phyloP scores from a whole-genome alignment of 1,140 invertebrate genomes.

The Bombus pascuorum region DNA sequence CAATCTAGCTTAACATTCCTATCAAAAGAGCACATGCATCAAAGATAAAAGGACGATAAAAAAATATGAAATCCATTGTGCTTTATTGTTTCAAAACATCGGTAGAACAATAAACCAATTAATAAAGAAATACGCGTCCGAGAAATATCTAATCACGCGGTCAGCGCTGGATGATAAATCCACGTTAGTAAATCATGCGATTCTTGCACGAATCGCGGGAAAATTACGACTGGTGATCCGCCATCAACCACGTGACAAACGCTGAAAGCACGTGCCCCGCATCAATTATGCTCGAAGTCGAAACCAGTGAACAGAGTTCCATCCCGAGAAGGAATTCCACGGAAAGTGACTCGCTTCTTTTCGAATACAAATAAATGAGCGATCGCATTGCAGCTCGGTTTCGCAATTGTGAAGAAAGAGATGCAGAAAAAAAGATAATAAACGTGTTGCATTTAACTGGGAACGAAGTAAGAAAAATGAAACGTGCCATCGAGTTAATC shows the following conservation, averaged over 20 bases:
- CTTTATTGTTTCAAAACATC: not conserved
- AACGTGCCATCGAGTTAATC: constrained; percentile 13
- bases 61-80: not conserved
- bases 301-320: constrained; percentile 32
- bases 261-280: constrained; percentile 61
- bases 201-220: constrained; percentile 40
- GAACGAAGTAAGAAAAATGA: constrained; percentile 6
- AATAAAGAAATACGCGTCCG: not conserved
- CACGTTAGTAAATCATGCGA: constrained; percentile 9
- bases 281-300: constrained; percentile 62
- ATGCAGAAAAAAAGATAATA: constrained; percentile 8
- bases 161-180: not conserved
- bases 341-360: constrained; percentile 38
- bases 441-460: no score
- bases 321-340: constrained; percentile 54
- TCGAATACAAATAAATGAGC: not conserved
- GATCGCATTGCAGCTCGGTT: constrained; percentile 19
- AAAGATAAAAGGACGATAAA: not conserved
- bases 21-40: not conserved
- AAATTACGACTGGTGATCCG: constrained; percentile 32
- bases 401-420: constrained; percentile 12
- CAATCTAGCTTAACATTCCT: not conserved
- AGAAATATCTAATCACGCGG: not conserved
- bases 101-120: not conserved
- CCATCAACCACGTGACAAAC: constrained; percentile 57